Percentiles rank a stretch among this genome's conserved stretches.
These are phyloP conservation scores for Latheticus oryzae DNA, from an alignment of 2,888 invertebrate species.

Conservation along the genomic window DNA sequence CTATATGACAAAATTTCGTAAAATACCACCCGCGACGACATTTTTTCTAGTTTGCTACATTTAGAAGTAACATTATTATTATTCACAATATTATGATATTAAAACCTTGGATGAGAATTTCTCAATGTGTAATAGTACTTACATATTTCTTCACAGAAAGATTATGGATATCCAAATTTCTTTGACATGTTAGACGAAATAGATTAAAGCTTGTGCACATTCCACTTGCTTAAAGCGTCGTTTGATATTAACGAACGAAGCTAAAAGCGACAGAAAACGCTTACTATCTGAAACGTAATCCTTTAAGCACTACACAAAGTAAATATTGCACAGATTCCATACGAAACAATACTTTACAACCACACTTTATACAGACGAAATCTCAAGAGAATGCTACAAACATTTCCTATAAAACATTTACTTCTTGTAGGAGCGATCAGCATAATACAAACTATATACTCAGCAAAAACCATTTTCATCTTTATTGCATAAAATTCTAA, in stretches of 20 bases:
- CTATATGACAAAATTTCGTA: too few relatives aligned
- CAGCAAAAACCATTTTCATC: constrained; percentile 13
- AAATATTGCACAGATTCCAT: constrained; percentile 44
- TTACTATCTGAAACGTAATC: constrained; percentile 45
- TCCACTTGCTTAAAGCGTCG: constrained; percentile 37
- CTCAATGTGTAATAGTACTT: constrained; percentile 27
- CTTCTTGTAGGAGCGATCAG: constrained; percentile 5
- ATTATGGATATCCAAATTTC: constrained; percentile 36
- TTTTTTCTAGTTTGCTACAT: background rate
- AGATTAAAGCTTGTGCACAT: constrained; percentile 38
- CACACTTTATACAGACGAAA: background rate
- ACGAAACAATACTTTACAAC: constrained; percentile 40
- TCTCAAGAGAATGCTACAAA: constrained; percentile 15
- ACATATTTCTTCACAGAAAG: constrained; percentile 27
- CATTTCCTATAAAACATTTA: constrained; percentile 11
- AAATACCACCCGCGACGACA: too few relatives aligned
- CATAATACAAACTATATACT: constrained; percentile 9
- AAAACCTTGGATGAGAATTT: constrained; percentile 13
- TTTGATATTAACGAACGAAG: constrained; percentile 38
- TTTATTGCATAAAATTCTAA: constrained; percentile 5
- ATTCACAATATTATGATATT: constrained; percentile 9
- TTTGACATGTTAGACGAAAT: constrained; percentile 30
- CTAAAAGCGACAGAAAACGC: constrained; percentile 44
- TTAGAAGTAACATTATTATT: background rate
- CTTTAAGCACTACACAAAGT: constrained; percentile 43